These are phyloP conservation scores for Zele albiditarsus DNA, from an alignment of 2,888 invertebrate genomes.

Conservation along the genomic window DNA sequence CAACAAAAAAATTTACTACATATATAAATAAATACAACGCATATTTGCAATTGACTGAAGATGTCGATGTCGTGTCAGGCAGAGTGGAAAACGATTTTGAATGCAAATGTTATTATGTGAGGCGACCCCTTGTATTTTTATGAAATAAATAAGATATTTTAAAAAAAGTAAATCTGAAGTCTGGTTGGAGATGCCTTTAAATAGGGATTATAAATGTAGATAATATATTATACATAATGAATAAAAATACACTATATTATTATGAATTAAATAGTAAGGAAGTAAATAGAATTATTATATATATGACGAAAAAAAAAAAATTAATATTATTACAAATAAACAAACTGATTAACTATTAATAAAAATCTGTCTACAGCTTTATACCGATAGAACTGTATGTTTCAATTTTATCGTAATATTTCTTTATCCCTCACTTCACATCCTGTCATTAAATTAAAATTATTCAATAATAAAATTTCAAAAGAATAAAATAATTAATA, in stretches of 20 bases:
- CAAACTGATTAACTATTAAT: slow-evolving; percentile 72
- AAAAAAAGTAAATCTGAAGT: slow-evolving; percentile 71
- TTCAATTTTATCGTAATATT: neutral
- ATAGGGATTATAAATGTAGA: slow-evolving; percentile 73
- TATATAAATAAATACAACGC: slow-evolving; percentile 11
- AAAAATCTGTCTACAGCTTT: slow-evolving; percentile 50
- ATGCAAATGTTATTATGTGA: slow-evolving; percentile 51
- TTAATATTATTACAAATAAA: slow-evolving; percentile 71
- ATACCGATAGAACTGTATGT: slow-evolving; percentile 30
- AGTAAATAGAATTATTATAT: slow-evolving; percentile 69
- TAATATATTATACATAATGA: slow-evolving; percentile 73
- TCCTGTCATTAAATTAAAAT: neutral
- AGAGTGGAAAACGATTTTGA: slow-evolving; percentile 47
- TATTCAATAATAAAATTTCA: neutral
- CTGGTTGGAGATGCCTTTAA: slow-evolving; percentile 73
- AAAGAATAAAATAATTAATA: neutral
- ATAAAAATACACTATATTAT: slow-evolving; percentile 72
- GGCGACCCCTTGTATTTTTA: slow-evolving; percentile 70
- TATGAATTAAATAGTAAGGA: slow-evolving; percentile 58
- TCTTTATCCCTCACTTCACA: neutral
- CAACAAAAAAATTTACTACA: neutral
- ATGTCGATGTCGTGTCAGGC: slow-evolving; percentile 27
- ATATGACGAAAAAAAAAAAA: slow-evolving; percentile 60
- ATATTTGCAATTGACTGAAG: slow-evolving; percentile 9
- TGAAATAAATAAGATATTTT: slow-evolving; percentile 73